A percentile compares a stretch with the other conserved stretches of the same genome.
Conservation (phyloP, 2,113 vertebrate genomes). For the Diphyllodes magnificus region DNA sequence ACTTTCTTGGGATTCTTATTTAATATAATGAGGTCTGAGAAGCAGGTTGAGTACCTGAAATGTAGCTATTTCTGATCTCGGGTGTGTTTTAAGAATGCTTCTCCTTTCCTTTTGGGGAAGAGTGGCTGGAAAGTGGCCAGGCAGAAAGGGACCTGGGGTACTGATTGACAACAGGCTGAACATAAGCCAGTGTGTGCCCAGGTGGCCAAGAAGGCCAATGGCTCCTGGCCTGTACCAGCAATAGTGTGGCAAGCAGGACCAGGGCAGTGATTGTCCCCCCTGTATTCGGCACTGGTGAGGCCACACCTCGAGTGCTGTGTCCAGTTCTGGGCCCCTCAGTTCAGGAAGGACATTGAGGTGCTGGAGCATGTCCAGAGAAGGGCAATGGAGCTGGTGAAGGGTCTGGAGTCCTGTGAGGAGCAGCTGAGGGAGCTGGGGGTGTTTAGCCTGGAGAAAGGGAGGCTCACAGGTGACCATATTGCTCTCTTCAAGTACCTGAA, state of each 20-base stretch:
- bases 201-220: background rate
- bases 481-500: background rate
- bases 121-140: background rate
- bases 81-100: background rate
- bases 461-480: rapidly evolving
- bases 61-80: background rate
- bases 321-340: background rate
- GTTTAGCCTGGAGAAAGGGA: background rate
- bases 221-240: background rate
- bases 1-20: background rate
- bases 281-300: background rate
- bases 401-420: background rate
- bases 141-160: background rate
- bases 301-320: rapidly evolving
- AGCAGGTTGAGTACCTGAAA: background rate
- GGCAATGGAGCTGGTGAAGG: rapidly evolving
- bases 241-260: background rate
- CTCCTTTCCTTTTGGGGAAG: background rate
- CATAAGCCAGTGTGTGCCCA: background rate
- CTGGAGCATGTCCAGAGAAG: rapidly evolving
- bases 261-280: background rate
- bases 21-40: background rate
- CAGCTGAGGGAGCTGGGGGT: rapidly evolving
- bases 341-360: background rate
- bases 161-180: background rate